Conservation (phyloP, 2,113 vertebrate species). For the Malurus elegans region DNA sequence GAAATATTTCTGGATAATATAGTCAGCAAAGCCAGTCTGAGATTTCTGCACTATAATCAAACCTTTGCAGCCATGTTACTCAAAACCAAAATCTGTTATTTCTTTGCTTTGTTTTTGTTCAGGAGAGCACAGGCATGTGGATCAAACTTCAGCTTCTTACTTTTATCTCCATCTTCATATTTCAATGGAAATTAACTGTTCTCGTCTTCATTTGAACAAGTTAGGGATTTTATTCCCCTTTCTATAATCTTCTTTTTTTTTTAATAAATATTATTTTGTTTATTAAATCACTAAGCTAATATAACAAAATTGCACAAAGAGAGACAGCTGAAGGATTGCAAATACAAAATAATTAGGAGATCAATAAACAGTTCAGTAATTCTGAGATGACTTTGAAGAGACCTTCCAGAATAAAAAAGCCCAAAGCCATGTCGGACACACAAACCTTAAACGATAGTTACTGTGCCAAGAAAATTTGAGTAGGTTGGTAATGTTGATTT, state of each 20-base stretch:
- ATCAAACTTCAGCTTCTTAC: background rate
- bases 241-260: background rate
- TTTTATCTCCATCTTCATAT: background rate
- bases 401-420: conserved; percentile 37
- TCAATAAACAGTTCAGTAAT: conserved; percentile 41
- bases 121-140: background rate
- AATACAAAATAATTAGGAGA: conserved; percentile 42
- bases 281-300: background rate
- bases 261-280: background rate
- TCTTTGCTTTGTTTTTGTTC: background rate
- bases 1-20: background rate
- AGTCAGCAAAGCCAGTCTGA: background rate
- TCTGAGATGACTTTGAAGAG: conserved; percentile 51
- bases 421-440: background rate
- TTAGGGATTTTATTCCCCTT: background rate
- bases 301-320: background rate
- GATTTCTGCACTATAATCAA: background rate
- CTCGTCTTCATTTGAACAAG: background rate
- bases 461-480: conserved; percentile 49
- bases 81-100: background rate
- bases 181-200: background rate
- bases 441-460: conserved; percentile 34
- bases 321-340: conserved; percentile 17
- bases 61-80: background rate
- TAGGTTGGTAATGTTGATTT: conserved; percentile 55